Conservation (phyloP, 2,888 invertebrate genomes). For the Seira sanloemensis region DNA sequence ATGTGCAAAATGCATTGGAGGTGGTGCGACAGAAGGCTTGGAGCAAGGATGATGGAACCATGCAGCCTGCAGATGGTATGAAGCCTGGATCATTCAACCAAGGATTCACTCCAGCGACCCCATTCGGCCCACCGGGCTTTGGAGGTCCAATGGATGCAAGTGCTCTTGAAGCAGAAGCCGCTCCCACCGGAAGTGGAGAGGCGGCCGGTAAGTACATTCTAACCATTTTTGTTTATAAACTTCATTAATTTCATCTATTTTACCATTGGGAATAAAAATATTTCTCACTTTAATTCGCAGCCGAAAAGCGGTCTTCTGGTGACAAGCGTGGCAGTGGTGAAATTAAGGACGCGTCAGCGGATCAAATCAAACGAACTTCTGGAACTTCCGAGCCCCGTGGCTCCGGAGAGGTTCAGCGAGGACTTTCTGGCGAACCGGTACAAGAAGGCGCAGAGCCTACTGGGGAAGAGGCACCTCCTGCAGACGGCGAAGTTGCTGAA, state of each 20-base stretch:
- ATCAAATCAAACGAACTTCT: neutral
- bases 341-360: neutral
- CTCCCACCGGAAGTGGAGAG: conserved; percentile 1
- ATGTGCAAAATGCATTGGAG: conserved; percentile 71
- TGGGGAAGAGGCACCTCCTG: neutral
- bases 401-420: neutral
- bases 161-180: conserved; percentile 19
- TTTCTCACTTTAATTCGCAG: neutral
- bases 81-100: conserved; percentile 39
- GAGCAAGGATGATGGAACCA: conserved; percentile 53
- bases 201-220: neutral
- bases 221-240: no score
- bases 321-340: neutral
- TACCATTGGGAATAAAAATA: no score
- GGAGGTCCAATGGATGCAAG: conserved; percentile 59
- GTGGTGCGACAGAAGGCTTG: conserved; percentile 67
- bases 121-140: conserved; percentile 62
- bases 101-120: conserved; percentile 57
- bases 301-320: conserved; percentile 18
- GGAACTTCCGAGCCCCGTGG: neutral
- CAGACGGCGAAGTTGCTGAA: neutral
- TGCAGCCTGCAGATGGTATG: conserved; percentile 38
- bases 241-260: no score
- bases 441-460: neutral
- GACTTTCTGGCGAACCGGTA: neutral